A percentile compares a stretch with the other conserved stretches of the same genome.
Evolutionary conservation across 2,888 invertebrate species (phyloP).

Genomic region (Noctuana brunneofusca): DNA sequence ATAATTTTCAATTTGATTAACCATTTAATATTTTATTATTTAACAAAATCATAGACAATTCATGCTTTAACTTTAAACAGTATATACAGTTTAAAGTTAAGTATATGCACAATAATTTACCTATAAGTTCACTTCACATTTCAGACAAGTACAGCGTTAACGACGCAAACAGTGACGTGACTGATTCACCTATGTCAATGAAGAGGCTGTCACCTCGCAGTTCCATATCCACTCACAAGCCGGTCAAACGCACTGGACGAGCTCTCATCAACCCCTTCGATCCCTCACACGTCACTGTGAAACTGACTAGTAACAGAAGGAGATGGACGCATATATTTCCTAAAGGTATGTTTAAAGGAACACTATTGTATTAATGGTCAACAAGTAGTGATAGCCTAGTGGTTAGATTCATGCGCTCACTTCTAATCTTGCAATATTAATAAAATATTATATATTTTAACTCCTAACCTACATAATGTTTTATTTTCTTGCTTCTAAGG

Average conservation of each 20-base stretch:
- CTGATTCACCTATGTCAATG: slow-evolving; percentile 61
- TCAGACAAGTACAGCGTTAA: slow-evolving; percentile 59
- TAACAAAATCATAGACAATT: no score
- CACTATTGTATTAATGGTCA: no score
- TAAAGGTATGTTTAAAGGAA: slow-evolving; percentile 83
- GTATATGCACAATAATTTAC: background rate
- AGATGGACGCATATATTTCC: slow-evolving; percentile 99
- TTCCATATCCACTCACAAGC: slow-evolving; percentile 71
- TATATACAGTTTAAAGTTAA: no score
- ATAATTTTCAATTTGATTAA: no score
- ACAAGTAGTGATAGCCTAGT: no score
- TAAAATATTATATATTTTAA: no score
- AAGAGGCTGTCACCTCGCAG: slow-evolving; percentile 68
- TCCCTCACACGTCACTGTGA: slow-evolving; percentile 98
- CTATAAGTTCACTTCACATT: background rate
- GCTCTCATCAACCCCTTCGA: slow-evolving; percentile 99
- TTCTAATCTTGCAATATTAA: no score
- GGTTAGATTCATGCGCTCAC: no score
- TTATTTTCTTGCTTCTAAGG: slow-evolving; percentile 70
- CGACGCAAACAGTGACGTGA: slow-evolving; percentile 63
- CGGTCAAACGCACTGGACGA: slow-evolving; percentile 88
- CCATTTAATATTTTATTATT: no score
- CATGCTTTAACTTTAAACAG: no score
- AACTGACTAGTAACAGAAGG: slow-evolving; percentile 95
- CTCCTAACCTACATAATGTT: no score